Conservation (phyloP, 2,797 vertebrate species). For the Hemitrygon akajei region DNA sequence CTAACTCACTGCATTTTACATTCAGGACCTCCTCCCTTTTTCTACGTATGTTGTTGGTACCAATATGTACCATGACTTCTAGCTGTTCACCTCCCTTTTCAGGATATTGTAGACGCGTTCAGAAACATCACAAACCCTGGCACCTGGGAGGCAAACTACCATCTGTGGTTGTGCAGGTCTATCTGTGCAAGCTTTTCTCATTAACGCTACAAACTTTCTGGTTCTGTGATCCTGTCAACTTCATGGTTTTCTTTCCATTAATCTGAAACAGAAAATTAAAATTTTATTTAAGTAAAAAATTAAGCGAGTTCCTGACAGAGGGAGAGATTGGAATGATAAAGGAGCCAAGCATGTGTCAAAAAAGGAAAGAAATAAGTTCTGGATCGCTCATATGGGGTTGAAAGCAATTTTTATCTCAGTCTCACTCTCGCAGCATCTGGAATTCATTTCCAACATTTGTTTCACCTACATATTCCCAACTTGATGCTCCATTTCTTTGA, state of each 20-base stretch:
- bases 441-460: background rate
- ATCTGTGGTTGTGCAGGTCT: background rate
- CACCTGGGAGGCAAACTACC: too few relatives aligned
- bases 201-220: background rate
- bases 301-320: background rate
- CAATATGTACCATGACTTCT: too few relatives aligned
- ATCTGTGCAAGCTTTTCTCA: background rate
- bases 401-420: background rate
- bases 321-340: background rate
- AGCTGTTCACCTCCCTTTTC: too few relatives aligned
- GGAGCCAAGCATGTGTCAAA: background rate
- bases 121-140: too few relatives aligned
- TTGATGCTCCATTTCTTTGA: background rate
- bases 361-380: background rate
- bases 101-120: too few relatives aligned
- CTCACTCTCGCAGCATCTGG: background rate
- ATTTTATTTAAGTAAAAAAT: background rate
- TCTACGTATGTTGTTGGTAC: too few relatives aligned
- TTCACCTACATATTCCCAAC: too few relatives aligned
- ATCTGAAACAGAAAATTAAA: background rate
- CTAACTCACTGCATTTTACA: too few relatives aligned
- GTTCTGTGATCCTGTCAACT: background rate
- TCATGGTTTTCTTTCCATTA: background rate
- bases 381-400: background rate
- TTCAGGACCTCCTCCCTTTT: too few relatives aligned